A percentile compares a stretch with the other conserved stretches of the same genome.
These are phyloP conservation scores for Isotomurus palustris DNA, from an alignment of 2,888 invertebrate genomes.

Conservation along the genomic window DNA sequence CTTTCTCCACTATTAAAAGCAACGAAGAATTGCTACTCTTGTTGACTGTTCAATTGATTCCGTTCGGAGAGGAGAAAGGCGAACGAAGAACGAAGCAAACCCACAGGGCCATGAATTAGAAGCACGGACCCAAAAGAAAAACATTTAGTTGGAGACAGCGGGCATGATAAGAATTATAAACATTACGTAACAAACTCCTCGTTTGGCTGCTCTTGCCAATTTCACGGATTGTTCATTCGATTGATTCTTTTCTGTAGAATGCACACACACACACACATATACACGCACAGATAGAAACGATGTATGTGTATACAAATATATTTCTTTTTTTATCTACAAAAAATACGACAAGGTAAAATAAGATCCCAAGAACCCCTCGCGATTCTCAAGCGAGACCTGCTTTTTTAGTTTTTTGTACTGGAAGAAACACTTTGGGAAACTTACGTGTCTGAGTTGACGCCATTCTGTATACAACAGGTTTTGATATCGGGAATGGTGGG, in stretches of 20 bases:
- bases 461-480: constrained; percentile 66
- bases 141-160: constrained; percentile 2
- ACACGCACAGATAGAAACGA: too few species aligned
- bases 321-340: too few species aligned
- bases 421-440: too few species aligned
- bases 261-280: too few species aligned
- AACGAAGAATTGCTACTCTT: too few species aligned
- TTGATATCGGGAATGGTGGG: constrained; percentile 70
- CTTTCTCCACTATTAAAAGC: not conserved
- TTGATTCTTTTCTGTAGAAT: not conserved
- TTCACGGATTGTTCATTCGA: not conserved
- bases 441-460: constrained; percentile 65
- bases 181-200: not conserved
- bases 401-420: too few species aligned
- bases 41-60: too few species aligned
- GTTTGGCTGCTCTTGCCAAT: too few species aligned
- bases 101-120: constrained; percentile 1
- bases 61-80: not conserved
- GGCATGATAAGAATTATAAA: constrained; percentile 2
- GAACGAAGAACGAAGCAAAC: not conserved
- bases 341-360: too few species aligned
- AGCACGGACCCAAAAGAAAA: not conserved
- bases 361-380: too few species aligned
- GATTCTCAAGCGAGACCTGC: too few species aligned
- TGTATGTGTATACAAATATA: too few species aligned